These are phyloP conservation scores for Frieseomelitta varia DNA, from an alignment of 1,140 invertebrate species.

Conservation along the genomic window DNA sequence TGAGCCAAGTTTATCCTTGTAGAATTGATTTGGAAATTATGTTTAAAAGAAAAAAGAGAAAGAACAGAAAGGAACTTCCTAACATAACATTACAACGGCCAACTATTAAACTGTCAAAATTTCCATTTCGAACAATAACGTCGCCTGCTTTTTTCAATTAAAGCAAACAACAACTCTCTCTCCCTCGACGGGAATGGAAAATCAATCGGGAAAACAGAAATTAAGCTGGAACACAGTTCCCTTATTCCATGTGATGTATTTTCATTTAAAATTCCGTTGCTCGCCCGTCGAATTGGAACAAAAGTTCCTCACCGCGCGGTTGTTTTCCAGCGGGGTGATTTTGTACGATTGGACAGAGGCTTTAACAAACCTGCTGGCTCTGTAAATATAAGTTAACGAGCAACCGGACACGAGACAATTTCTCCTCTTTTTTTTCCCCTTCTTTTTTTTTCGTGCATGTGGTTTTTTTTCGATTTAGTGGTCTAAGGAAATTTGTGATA, in stretches of 20 bases:
- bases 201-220: neutral
- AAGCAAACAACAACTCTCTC: neutral
- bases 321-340: neutral
- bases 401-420: neutral
- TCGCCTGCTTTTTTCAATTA: neutral
- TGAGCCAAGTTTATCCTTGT: no score
- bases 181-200: neutral
- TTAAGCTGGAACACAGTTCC: neutral
- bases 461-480: slow-evolving; percentile 16
- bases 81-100: no score
- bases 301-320: neutral
- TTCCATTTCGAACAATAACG: neutral
- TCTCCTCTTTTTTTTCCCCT: no score
- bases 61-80: no score
- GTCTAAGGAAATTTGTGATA: slow-evolving; percentile 20
- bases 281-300: neutral
- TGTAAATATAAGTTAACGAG: slow-evolving; percentile 18
- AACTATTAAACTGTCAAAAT: neutral
- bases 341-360: neutral
- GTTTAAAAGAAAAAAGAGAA: no score
- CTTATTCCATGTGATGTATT: neutral
- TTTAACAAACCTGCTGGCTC: neutral
- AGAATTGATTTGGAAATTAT: no score
- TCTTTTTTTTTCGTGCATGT: neutral
- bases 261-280: neutral